Evolutionary conservation across 2,113 vertebrate genomes (phyloP).

Genomic region (Clinocottus analis): DNA sequence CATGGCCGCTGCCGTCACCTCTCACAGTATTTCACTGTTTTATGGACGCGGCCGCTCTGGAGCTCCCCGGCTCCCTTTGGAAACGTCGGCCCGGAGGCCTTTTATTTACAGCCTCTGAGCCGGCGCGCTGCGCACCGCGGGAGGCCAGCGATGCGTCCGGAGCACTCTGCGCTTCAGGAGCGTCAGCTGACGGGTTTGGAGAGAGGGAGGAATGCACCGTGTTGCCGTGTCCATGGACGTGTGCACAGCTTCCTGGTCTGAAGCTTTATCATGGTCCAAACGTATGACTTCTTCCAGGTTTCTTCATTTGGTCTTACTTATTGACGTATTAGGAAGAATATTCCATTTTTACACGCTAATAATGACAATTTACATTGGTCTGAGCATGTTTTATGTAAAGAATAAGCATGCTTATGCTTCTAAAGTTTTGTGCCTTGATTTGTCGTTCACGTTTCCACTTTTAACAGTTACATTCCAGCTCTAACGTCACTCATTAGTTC

Average conservation of each 20-base stretch:
- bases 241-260: background rate
- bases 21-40: slow-evolving; percentile 76
- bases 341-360: background rate
- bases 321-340: background rate
- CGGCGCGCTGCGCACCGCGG: slow-evolving; percentile 58
- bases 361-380: background rate
- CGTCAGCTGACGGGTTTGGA: slow-evolving; percentile 21
- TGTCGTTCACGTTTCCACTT: background rate
- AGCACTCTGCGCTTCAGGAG: slow-evolving; percentile 44
- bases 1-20: slow-evolving; percentile 70
- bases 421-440: background rate
- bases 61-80: slow-evolving; percentile 68
- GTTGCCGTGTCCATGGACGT: slow-evolving; percentile 9
- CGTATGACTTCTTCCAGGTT: background rate
- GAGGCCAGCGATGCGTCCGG: slow-evolving; percentile 32
- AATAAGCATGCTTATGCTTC: too few relatives aligned
- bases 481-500: background rate
- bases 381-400: background rate
- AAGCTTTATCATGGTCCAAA: slow-evolving; percentile 7
- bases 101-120: slow-evolving; percentile 79
- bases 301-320: background rate
- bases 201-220: slow-evolving; percentile 13
- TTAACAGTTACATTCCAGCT: background rate
- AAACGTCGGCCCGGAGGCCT: slow-evolving; percentile 71
- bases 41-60: slow-evolving; percentile 72